A percentile compares a stretch with the other conserved stretches of the same genome.
Conservation (phyloP, 2,888 invertebrate genomes). For the Schizotus pectinicornis region DNA sequence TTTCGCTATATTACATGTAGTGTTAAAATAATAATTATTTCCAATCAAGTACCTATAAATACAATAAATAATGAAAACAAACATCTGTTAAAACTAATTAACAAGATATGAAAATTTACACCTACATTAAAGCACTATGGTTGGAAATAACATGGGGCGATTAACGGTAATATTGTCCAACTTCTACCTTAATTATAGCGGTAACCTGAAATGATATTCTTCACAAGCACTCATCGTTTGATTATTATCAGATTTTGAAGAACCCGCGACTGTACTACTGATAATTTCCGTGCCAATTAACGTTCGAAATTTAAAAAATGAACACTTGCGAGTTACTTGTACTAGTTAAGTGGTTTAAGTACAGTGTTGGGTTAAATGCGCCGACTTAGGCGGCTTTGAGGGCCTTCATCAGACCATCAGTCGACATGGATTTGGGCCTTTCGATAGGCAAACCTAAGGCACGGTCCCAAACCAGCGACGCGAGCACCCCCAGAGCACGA, state of each 20-base stretch:
- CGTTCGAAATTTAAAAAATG: not conserved
- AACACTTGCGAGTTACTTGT: slow-evolving; percentile 1
- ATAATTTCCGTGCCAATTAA: not conserved
- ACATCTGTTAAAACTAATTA: too few relatives aligned
- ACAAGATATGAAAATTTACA: too few relatives aligned
- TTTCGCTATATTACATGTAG: not conserved
- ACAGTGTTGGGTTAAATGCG: slow-evolving; percentile 15
- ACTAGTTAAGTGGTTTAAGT: slow-evolving; percentile 9
- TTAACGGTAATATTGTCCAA: too few relatives aligned
- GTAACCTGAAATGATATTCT: too few relatives aligned
- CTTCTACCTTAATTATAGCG: too few relatives aligned
- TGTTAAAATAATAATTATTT: too few relatives aligned
- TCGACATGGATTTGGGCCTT: slow-evolving; percentile 86
- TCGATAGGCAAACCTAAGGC: slow-evolving; percentile 87
- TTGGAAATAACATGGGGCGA: too few relatives aligned
- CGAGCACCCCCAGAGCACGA: slow-evolving; percentile 83
- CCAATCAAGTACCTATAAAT: too few relatives aligned
- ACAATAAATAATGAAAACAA: too few relatives aligned
- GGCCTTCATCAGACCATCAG: slow-evolving; percentile 65
- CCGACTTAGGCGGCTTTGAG: slow-evolving; percentile 23
- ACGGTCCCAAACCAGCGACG: slow-evolving; percentile 86
- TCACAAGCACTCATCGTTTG: slow-evolving; percentile 1
- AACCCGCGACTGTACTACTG: slow-evolving; percentile 16
- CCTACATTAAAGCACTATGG: too few relatives aligned
- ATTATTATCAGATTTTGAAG: not conserved